phyloP scores from a whole-genome alignment of 2,113 vertebrate genomes.

The Erythrocercus mccallii region DNA sequence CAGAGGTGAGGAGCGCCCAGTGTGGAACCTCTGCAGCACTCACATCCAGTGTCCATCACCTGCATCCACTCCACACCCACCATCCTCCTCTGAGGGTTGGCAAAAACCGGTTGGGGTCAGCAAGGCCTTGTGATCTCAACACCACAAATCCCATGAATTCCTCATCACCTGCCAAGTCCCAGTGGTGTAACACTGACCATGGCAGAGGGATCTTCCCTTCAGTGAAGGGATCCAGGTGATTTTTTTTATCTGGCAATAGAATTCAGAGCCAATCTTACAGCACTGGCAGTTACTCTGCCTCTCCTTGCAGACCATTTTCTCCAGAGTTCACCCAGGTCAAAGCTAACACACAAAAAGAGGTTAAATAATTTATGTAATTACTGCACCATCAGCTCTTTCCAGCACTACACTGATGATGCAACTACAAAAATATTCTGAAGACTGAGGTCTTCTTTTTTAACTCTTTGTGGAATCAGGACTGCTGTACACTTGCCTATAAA shows the following conservation, averaged over 20 bases:
- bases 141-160: neutral
- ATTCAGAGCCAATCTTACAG: neutral
- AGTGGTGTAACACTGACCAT: neutral
- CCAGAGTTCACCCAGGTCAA: neutral
- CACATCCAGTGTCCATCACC: neutral
- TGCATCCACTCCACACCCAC: neutral
- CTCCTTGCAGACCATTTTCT: neutral
- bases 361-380: slow-evolving; percentile 33
- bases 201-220: neutral
- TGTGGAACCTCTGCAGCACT: neutral
- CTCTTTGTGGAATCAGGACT: no score
- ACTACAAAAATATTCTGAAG: neutral
- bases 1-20: neutral
- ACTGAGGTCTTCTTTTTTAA: no score
- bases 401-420: neutral
- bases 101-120: neutral
- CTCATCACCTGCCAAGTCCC: neutral
- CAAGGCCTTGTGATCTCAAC: neutral
- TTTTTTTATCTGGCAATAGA: neutral
- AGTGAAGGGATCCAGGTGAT: neutral
- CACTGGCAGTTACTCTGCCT: neutral
- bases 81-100: neutral
- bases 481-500: no score
- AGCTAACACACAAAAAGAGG: neutral
- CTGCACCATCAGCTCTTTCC: slow-evolving; percentile 6